Percentiles rank a stretch among this genome's conserved stretches.
Conservation (phyloP, 1,140 invertebrate genomes). For the Bombus waltoni region DNA sequence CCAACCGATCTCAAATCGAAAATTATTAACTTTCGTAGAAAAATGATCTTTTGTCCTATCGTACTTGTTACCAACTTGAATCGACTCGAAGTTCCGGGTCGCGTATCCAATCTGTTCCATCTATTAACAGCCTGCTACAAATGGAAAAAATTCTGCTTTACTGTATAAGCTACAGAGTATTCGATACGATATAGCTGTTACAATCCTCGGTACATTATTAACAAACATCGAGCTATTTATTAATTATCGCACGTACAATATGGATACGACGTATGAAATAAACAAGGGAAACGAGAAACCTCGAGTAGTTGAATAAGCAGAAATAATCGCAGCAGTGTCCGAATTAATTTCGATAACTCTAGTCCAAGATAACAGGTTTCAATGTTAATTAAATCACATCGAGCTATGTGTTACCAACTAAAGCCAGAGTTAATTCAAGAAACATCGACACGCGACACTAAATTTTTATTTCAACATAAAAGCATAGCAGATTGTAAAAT, state of each 20-base stretch:
- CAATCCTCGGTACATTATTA: neutral
- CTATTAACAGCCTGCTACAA: too few species aligned
- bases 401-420: neutral
- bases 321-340: neutral
- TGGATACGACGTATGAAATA: neutral
- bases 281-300: neutral
- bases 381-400: conserved; percentile 6
- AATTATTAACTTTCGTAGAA: too few species aligned
- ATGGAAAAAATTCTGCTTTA: too few species aligned
- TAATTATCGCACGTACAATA: neutral
- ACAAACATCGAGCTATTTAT: neutral
- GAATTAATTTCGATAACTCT: neutral
- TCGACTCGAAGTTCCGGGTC: too few species aligned
- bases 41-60: too few species aligned
- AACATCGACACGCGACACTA: neutral
- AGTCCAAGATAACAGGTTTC: neutral
- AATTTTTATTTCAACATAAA: conserved; percentile 11
- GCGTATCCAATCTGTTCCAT: too few species aligned
- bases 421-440: neutral
- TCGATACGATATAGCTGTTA: neutral
- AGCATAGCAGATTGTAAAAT: neutral
- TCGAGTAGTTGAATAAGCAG: neutral
- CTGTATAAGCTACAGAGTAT: neutral
- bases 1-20: too few species aligned
- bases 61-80: too few species aligned